These are phyloP conservation scores for Eledone cirrhosa DNA, from an alignment of 2,888 invertebrate genomes.

Conservation along the genomic window DNA sequence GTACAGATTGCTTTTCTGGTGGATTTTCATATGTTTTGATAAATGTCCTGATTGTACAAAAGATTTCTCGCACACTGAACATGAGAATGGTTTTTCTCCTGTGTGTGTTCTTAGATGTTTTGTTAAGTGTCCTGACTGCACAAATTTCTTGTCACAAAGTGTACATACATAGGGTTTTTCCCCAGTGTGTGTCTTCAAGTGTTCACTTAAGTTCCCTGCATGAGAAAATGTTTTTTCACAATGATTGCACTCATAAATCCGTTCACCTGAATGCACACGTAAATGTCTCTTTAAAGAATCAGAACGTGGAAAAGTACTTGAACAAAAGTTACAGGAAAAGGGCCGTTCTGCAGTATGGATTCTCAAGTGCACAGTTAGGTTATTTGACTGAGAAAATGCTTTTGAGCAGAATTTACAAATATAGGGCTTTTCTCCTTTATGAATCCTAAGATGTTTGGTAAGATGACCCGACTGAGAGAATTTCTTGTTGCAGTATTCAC, in stretches of 20 bases:
- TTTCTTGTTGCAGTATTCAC: conserved; percentile 46
- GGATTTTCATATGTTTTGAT: conserved; percentile 5
- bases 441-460: conserved; percentile 49
- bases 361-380: conserved; percentile 48
- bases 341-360: conserved; percentile 48
- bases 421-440: conserved; percentile 51
- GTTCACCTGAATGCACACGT: conserved; percentile 39
- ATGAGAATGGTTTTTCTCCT: conserved; percentile 4
- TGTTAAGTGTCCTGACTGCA: conserved; percentile 20
- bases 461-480: conserved; percentile 53
- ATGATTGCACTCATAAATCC: conserved; percentile 38
- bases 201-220: conserved; percentile 45
- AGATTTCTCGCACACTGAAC: neutral
- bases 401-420: conserved; percentile 48
- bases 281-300: conserved; percentile 45
- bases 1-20: neutral
- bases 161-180: conserved; percentile 42
- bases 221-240: conserved; percentile 43
- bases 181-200: conserved; percentile 45
- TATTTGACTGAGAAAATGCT: conserved; percentile 49
- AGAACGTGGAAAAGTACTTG: conserved; percentile 48
- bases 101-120: conserved; percentile 17
- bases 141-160: conserved; percentile 44
- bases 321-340: conserved; percentile 46
- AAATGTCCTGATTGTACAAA: conserved; percentile 10